Conservation (phyloP, 2,113 vertebrate genomes). For the Aegotheles bennettii region DNA sequence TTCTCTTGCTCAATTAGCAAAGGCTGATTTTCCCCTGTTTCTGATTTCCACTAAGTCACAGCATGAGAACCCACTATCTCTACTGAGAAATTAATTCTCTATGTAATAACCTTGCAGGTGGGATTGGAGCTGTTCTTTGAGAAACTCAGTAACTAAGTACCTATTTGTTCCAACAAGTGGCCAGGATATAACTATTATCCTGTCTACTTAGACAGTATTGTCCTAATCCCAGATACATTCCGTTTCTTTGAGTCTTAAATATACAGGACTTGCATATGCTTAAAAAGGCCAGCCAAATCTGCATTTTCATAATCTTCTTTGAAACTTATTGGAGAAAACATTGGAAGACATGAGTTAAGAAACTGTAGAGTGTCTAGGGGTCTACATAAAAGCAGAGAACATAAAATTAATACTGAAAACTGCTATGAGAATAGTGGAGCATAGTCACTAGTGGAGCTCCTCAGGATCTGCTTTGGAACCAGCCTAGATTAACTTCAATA, state of each 20-base stretch:
- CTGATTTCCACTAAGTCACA: background rate
- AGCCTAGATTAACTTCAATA: background rate
- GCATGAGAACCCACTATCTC: rapidly evolving
- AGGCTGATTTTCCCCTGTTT: background rate
- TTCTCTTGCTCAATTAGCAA: background rate
- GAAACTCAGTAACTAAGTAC: background rate
- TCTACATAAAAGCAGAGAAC: background rate
- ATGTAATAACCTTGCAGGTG: background rate
- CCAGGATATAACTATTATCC: background rate
- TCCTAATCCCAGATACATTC: background rate
- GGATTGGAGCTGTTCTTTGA: background rate
- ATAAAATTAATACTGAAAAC: background rate
- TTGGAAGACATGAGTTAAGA: background rate
- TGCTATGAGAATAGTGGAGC: background rate
- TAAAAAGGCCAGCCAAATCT: background rate
- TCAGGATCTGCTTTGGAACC: background rate
- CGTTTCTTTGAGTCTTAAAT: background rate
- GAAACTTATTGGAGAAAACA: background rate
- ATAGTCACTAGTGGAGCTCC: background rate
- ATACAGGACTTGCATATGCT: background rate
- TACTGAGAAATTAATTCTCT: background rate
- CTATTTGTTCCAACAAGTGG: background rate
- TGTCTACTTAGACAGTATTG: background rate
- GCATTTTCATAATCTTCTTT: background rate
- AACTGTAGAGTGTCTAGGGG: background rate